Evolutionary conservation across 23 tunicate genomes (phyloP).

Genomic region (Oikopleura vanhoeffeni): DNA sequence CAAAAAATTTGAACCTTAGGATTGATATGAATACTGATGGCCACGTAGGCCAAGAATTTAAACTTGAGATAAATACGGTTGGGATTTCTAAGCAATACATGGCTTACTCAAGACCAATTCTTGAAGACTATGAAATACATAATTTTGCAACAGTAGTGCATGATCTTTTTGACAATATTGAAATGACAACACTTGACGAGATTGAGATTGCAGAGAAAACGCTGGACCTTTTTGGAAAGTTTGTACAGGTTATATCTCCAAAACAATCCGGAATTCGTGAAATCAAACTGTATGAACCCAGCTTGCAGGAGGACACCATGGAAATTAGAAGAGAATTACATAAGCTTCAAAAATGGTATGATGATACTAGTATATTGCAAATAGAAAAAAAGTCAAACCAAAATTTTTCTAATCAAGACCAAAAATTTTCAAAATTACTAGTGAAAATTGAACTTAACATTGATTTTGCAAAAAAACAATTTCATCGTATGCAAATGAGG

Average conservation of each 20-base stretch:
- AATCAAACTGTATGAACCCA: neutral
- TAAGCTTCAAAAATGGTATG: neutral
- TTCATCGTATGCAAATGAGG: neutral
- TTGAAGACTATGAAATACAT: neutral
- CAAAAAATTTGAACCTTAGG: neutral
- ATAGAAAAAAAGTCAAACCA: neutral
- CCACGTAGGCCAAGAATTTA: neutral
- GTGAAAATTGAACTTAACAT: no score
- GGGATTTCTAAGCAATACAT: neutral
- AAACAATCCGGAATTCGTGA: neutral
- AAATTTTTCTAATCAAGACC: neutral
- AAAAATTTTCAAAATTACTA: no score
- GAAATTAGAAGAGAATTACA: neutral
- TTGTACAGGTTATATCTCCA: neutral
- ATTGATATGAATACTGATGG: neutral
- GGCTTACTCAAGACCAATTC: neutral
- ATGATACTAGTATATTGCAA: neutral
- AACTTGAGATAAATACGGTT: neutral
- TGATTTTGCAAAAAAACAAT: neutral
- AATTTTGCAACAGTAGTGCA: neutral
- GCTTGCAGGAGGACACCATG: neutral
- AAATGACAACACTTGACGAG: neutral
- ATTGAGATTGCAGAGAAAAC: neutral
- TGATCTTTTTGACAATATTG: neutral
- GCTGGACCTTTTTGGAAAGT: neutral